Percentiles rank a stretch among this genome's conserved stretches.
Conservation (phyloP, 2,888 invertebrate species). For the Noctua comes region DNA sequence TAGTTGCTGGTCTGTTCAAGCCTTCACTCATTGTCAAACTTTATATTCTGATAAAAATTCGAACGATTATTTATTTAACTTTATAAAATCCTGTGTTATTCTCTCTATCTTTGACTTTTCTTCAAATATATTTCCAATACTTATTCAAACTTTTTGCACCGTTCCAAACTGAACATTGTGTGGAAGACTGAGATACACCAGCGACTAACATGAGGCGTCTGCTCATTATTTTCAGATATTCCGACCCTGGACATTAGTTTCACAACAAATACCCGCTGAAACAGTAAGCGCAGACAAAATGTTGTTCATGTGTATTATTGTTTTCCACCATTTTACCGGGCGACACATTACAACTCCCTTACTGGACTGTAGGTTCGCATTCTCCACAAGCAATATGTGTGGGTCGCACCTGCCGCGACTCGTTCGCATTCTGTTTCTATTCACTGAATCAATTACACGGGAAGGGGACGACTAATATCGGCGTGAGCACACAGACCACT, state of each 20-base stretch:
- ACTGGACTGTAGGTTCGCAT: conserved; percentile 73
- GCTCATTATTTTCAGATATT: conserved; percentile 90
- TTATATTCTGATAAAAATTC: conserved; percentile 8
- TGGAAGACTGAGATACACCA: conserved; percentile 81
- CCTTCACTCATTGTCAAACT: conserved; percentile 70
- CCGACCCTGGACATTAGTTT: conserved; percentile 89
- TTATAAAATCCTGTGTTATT: neutral
- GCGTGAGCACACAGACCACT: conserved; percentile 82
- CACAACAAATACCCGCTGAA: conserved; percentile 88
- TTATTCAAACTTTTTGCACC: neutral
- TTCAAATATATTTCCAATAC: neutral
- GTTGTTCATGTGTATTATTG: conserved; percentile 89
- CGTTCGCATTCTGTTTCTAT: conserved; percentile 73
- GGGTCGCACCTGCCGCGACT: conserved; percentile 78
- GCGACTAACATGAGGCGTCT: conserved; percentile 86
- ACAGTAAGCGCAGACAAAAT: conserved; percentile 89
- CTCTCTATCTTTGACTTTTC: neutral
- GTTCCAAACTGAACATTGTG: conserved; percentile 64
- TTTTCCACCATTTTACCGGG: conserved; percentile 86
- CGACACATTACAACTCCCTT: conserved; percentile 78
- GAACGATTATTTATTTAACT: neutral
- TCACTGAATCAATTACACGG: conserved; percentile 61
- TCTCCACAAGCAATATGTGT: conserved; percentile 74
- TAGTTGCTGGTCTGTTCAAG: conserved; percentile 83
- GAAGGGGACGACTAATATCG: conserved; percentile 65